Evolutionary conservation across 2,888 invertebrate genomes (phyloP).

Genomic region (Habrosyne pyritoides): DNA sequence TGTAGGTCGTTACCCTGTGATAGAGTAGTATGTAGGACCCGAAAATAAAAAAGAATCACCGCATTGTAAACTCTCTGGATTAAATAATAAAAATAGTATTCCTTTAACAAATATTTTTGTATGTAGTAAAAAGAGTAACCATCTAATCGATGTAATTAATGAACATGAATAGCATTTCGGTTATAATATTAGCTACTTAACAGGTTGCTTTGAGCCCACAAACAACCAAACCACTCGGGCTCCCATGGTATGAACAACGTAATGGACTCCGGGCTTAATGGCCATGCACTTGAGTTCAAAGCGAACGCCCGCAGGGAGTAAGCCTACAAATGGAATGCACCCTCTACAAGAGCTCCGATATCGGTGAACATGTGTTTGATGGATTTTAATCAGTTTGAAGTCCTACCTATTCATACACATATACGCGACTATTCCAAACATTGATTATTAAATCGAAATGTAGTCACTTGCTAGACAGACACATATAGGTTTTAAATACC

Average conservation of each 20-base stretch:
- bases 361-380: conserved; percentile 15
- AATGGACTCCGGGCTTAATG: conserved; percentile 52
- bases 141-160: no score
- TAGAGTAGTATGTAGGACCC: no score
- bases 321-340: conserved; percentile 46
- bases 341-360: conserved; percentile 23
- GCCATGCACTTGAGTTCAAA: conserved; percentile 63
- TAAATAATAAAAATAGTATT: no score
- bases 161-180: no score
- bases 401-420: no score
- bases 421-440: no score
- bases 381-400: conserved; percentile 2
- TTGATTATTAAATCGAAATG: not conserved
- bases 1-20: no score
- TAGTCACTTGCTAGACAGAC: not conserved
- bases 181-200: conserved; percentile 17
- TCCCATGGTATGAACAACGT: conserved; percentile 55
- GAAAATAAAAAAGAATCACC: no score
- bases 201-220: conserved; percentile 33
- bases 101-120: no score
- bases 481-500: not conserved
- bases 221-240: conserved; percentile 42
- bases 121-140: no score
- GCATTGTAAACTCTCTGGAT: no score
- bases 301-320: conserved; percentile 40